Conservation (phyloP, 2,888 invertebrate genomes). For the Macrosiphum euphorbiae region DNA sequence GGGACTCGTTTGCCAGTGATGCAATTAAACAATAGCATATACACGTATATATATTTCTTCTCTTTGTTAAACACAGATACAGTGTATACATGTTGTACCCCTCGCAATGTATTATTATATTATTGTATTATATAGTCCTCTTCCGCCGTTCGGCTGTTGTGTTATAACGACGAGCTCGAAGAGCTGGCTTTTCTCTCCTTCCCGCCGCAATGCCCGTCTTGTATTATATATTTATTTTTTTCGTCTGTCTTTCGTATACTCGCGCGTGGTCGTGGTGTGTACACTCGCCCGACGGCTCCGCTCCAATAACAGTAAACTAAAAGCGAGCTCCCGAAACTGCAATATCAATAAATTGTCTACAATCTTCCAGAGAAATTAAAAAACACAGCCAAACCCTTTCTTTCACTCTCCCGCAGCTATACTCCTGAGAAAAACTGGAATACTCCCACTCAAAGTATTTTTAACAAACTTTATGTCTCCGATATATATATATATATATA, state of each 20-base stretch:
- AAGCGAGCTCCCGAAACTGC: conserved; percentile 44
- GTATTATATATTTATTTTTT: background rate
- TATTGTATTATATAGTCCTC: background rate
- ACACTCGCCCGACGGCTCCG: conserved; percentile 52
- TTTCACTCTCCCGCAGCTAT: background rate
- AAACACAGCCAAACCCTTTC: conserved; percentile 30
- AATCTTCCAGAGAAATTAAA: conserved; percentile 58
- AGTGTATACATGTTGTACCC: background rate
- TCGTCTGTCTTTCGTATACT: background rate
- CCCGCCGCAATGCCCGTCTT: background rate
- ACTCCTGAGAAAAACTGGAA: background rate
- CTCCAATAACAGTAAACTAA: conserved; percentile 60
- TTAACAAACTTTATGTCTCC: conserved; percentile 13
- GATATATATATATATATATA: background rate
- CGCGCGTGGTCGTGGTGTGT: background rate
- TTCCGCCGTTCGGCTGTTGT: background rate
- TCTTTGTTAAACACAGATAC: conserved; percentile 57
- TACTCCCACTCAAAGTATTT: background rate
- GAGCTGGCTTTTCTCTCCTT: conserved; percentile 44
- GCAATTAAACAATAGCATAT: conserved; percentile 57
- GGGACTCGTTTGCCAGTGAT: conserved; percentile 60
- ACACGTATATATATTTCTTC: conserved; percentile 41
- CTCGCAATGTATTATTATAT: background rate
- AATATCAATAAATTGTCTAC: conserved; percentile 63
- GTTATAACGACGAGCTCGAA: conserved; percentile 37